Conservation (phyloP, 2,888 invertebrate genomes). For the Troides oblongomaculatus region DNA sequence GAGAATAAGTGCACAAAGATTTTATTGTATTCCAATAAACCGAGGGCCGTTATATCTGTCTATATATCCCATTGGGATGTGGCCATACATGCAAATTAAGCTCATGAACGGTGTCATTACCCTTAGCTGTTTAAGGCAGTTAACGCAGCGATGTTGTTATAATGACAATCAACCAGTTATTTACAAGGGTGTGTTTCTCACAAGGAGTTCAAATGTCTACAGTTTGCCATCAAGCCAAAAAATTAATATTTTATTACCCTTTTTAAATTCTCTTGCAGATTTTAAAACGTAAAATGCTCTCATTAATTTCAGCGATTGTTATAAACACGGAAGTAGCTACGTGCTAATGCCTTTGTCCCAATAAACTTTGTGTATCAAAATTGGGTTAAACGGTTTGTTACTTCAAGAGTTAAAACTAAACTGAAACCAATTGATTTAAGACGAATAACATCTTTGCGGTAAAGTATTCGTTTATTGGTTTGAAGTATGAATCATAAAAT, state of each 20-base stretch:
- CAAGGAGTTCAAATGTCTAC: constrained; percentile 36
- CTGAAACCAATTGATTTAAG: neutral
- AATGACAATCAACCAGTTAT: constrained; percentile 63
- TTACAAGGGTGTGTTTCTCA: constrained; percentile 61
- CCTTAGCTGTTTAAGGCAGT: constrained; percentile 72
- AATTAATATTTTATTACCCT: neutral
- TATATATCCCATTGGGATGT: constrained; percentile 17
- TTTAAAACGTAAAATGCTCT: neutral
- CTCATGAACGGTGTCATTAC: constrained; percentile 76
- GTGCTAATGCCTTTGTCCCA: too few relatives aligned
- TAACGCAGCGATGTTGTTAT: constrained; percentile 64
- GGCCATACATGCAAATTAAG: constrained; percentile 63
- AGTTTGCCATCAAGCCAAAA: constrained; percentile 31
- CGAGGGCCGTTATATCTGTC: constrained; percentile 10
- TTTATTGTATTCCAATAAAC: constrained; percentile 18
- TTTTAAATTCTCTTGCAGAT: neutral
- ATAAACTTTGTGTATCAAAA: neutral
- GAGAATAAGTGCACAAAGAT: constrained; percentile 2
- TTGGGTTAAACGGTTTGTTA: neutral
- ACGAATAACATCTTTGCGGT: neutral
- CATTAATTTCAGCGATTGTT: neutral
- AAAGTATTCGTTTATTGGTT: neutral
- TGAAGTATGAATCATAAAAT: neutral
- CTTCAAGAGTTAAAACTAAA: neutral
- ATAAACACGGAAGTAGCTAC: neutral